Conservation (phyloP, 1,140 invertebrate genomes). For the Cardiocondyla obscurior region DNA sequence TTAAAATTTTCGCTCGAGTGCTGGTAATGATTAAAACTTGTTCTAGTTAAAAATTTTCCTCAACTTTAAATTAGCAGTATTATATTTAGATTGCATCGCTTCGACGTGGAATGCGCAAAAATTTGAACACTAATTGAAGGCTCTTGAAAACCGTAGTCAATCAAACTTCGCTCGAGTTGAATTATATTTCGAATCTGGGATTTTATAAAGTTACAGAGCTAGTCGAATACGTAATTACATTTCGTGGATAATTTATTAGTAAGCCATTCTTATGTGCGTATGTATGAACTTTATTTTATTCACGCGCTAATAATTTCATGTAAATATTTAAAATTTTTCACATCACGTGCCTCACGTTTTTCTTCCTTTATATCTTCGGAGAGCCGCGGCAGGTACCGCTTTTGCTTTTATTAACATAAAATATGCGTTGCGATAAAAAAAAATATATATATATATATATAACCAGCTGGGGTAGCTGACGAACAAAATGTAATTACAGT, state of each 20-base stretch:
- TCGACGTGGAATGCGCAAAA: background rate
- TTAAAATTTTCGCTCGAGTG: background rate
- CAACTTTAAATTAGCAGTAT: slow-evolving; percentile 33
- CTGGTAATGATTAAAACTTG: background rate
- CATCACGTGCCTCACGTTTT: background rate
- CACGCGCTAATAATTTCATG: background rate
- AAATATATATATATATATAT: background rate
- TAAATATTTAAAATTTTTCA: background rate
- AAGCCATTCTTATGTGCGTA: background rate
- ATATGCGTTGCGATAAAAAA: background rate
- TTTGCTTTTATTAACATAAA: background rate
- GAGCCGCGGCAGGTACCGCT: background rate
- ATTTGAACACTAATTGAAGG: slow-evolving; percentile 8
- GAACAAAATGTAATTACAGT: slow-evolving; percentile 24
- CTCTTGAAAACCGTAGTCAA: background rate
- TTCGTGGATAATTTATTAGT: background rate
- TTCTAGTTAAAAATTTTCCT: background rate
- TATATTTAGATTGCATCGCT: background rate
- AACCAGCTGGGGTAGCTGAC: too few species aligned
- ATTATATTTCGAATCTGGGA: background rate
- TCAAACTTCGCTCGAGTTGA: background rate
- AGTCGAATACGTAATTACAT: background rate
- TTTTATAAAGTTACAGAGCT: background rate
- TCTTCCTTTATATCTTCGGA: background rate
- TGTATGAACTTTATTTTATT: background rate